Percentiles rank a stretch among this genome's conserved stretches.
Conservation (phyloP, 2,888 invertebrate genomes). For the Machimus rusticus region DNA sequence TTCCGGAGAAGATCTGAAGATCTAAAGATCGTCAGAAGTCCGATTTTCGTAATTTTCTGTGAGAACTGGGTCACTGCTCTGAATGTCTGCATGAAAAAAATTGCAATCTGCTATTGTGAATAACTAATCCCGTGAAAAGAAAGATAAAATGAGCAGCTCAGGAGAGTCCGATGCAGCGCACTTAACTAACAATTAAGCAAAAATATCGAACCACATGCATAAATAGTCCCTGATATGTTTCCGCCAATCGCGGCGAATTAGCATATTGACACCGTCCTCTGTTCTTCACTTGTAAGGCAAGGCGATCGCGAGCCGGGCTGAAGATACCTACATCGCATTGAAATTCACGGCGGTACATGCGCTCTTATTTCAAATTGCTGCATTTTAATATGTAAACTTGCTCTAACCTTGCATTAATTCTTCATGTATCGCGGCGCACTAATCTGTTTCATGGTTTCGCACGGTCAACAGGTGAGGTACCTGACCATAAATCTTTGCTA, state of each 20-base stretch:
- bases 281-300: constrained; percentile 1
- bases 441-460: constrained; percentile 41
- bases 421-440: constrained; percentile 28
- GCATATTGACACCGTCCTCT: constrained; percentile 3
- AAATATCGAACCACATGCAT: constrained; percentile 4
- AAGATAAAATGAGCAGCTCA: background rate
- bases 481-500: constrained; percentile 29
- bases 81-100: constrained; percentile 39
- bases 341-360: constrained; percentile 1
- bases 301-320: background rate
- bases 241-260: background rate
- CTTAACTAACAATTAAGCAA: background rate
- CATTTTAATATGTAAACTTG: constrained; percentile 34
- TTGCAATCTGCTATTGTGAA: background rate
- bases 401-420: constrained; percentile 39
- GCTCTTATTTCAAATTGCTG: constrained; percentile 21
- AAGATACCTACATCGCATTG: constrained; percentile 19
- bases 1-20: background rate
- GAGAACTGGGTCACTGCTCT: constrained; percentile 58
- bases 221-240: constrained; percentile 26
- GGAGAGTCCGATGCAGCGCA: background rate
- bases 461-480: constrained; percentile 41
- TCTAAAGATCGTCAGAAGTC: background rate
- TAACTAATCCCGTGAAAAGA: background rate
- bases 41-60: background rate